phyloP scores from a whole-genome alignment of 1,140 invertebrate genomes.

The Uloborus diversus region DNA sequence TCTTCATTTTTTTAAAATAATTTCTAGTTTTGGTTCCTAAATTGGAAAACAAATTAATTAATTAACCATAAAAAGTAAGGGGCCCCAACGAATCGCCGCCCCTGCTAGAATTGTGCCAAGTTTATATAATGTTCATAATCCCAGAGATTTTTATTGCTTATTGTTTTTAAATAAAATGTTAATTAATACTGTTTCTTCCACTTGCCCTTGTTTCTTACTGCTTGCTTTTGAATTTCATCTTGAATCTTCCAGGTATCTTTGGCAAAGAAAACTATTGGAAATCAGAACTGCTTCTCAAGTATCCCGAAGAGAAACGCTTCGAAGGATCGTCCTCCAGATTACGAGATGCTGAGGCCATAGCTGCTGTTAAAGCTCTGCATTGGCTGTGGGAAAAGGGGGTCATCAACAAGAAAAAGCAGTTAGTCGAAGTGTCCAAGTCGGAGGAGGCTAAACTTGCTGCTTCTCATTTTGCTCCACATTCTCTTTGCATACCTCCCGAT shows the following conservation, averaged over 20 bases:
- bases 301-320: conserved; percentile 17
- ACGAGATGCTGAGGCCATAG: conserved; percentile 37
- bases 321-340: neutral
- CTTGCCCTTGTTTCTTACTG: neutral
- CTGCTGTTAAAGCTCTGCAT: conserved; percentile 30
- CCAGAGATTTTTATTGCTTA: no score
- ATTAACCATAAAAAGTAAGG: neutral
- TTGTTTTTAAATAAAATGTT: neutral
- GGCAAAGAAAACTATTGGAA: conserved; percentile 25
- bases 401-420: conserved; percentile 21
- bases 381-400: conserved; percentile 29
- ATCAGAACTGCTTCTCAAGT: conserved; percentile 1
- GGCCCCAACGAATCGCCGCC: neutral
- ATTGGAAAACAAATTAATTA: no score
- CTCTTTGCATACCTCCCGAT: conserved; percentile 1
- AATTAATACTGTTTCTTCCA: neutral
- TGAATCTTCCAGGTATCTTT: neutral
- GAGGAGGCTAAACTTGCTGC: conserved; percentile 15
- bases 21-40: no score
- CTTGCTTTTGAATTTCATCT: neutral
- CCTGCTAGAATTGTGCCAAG: neutral
- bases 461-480: conserved; percentile 4
- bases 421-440: conserved; percentile 13
- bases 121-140: neutral
- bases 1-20: no score